phyloP scores from a whole-genome alignment of 35 echinoderm and acorn worm genomes.

The Ophiothrix spiculata region DNA sequence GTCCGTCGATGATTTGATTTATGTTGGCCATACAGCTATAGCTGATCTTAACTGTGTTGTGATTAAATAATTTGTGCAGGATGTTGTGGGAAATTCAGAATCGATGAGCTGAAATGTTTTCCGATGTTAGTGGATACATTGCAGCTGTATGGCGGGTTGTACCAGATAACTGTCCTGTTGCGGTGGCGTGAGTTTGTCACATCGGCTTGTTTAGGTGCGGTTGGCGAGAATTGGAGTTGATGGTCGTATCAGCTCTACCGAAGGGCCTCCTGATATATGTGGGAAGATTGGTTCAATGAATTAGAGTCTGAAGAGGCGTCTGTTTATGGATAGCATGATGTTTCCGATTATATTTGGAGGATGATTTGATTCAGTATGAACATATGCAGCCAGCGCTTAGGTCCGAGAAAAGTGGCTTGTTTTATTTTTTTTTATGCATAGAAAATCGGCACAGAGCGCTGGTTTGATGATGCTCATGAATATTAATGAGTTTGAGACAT shows the following conservation, averaged over 20 bases:
- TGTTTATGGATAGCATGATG: not conserved
- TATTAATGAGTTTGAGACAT: no score
- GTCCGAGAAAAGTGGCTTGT: no score
- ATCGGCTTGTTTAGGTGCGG: not conserved
- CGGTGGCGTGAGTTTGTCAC: not conserved
- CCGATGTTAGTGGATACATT: constrained; percentile 38
- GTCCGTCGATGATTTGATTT: not conserved
- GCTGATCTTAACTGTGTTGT: not conserved
- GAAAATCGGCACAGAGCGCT: no score
- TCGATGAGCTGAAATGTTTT: constrained; percentile 10
- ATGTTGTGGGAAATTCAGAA: not conserved
- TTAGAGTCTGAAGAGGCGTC: not conserved
- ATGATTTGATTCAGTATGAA: constrained; percentile 22
- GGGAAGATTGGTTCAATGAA: constrained; percentile 15
- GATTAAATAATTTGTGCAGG: constrained; percentile 16
- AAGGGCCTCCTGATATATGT: constrained; percentile 13
- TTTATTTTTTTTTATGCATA: no score
- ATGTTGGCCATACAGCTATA: constrained; percentile 26
- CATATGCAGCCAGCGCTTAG: no score
- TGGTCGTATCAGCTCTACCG: not conserved
- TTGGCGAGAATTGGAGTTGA: not conserved
- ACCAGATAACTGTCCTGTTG: constrained; percentile 29
- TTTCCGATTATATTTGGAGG: constrained; percentile 6
- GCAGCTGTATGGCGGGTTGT: constrained; percentile 43
- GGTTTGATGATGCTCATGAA: no score